These are phyloP conservation scores for Sarcophaga subvicina DNA, from an alignment of 2,888 invertebrate genomes.

Conservation along the genomic window DNA sequence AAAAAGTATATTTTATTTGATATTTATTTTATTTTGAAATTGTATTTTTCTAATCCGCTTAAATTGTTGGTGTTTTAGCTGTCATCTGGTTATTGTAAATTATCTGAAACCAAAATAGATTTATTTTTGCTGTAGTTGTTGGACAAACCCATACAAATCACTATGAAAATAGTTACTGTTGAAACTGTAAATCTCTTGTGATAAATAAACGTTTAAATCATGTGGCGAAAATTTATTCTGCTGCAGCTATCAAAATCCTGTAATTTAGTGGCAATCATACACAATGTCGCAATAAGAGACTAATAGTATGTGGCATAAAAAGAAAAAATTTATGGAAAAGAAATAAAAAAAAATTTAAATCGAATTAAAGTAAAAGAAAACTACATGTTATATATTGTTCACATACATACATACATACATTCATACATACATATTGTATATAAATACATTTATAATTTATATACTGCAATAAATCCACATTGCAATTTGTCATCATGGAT, in stretches of 20 bases:
- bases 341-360: no score
- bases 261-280: slow-evolving; percentile 62
- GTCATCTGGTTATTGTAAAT: slow-evolving; percentile 12
- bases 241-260: slow-evolving; percentile 35
- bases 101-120: neutral
- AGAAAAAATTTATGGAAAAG: no score
- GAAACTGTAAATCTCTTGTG: slow-evolving; percentile 42
- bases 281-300: slow-evolving; percentile 23
- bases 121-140: neutral
- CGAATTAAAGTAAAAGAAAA: no score
- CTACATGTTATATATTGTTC: no score
- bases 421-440: slow-evolving; percentile 8
- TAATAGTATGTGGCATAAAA: no score
- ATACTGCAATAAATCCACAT: slow-evolving; percentile 34
- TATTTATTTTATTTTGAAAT: neutral
- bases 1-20: no score
- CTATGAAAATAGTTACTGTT: slow-evolving; percentile 27
- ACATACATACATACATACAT: slow-evolving; percentile 4
- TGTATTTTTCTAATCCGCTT: neutral
- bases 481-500: slow-evolving; percentile 63
- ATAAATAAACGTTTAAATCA: slow-evolving; percentile 60
- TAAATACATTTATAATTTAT: slow-evolving; percentile 11
- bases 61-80: neutral
- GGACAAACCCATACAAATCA: slow-evolving; percentile 3
- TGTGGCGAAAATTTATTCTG: slow-evolving; percentile 42